Base-by-base conservation (phyloP, 1,140 invertebrate species). In the Drosophila prosaltans region DNA sequence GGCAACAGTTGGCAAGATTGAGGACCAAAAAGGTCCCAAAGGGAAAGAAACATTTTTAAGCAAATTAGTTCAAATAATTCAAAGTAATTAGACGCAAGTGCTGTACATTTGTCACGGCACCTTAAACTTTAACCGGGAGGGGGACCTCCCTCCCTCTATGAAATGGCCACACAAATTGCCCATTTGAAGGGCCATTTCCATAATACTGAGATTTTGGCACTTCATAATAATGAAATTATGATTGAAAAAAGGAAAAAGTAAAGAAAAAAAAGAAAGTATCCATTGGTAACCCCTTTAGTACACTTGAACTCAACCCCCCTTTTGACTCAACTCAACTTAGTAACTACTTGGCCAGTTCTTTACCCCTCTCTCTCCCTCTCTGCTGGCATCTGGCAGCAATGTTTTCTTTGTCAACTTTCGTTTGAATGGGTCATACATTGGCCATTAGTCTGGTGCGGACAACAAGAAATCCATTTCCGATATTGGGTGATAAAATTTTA, bases 401-500 rank as follows among this genome's bases (percentile, higher is more conserved):
- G 65, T 30, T 36, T 64, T 70, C 79, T 88, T 82, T 88, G 79
- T 80, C 72, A 65, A 45, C 41, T 32, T 24, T 48, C 45, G 45
- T 9, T 51, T 24, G 61, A 48, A 39, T 55, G 41, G 80, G 65
- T 81, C 82, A 88, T 78, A 81, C 78, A 59, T 51, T 79, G 69
- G 55, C 84, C 84, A 88, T 88, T 89, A 89, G 84, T 89, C 84
- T 86, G 83, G 75, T 65, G 54, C 75, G 63, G 68, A 79, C 75
- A 77, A 77, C 75, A 85, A 69, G 71, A 69, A 90, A 90, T 90
- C 82, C 86, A 90, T 90, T 90, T 90, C 80, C 86, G 86, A 90
- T 90, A 90, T 90, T 86, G 78, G 86, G 86, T 83, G 86, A 90
- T 90, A 90, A 90, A 90, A 90, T 90, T 90, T 90, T 90, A 90